A percentile compares a stretch with the other conserved stretches of the same genome.
These are phyloP conservation scores for Leptestheria dahalacensis DNA, from an alignment of 1,140 invertebrate species.

Conservation along the genomic window DNA sequence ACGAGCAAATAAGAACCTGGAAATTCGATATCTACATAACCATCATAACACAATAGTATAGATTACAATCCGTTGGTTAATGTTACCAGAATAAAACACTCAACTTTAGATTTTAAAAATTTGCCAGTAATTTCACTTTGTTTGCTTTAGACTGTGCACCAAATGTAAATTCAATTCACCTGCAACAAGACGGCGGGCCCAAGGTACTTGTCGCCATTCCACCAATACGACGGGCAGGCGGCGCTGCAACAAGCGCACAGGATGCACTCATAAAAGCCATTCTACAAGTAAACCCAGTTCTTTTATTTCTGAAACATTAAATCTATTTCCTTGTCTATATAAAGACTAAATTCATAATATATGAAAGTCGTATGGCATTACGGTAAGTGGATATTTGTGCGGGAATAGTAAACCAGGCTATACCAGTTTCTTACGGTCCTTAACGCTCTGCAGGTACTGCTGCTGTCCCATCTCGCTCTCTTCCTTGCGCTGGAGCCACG, in stretches of 20 bases:
- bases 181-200: conserved; percentile 92
- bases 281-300: conserved; percentile 30
- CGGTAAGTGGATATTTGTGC: not conserved
- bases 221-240: conserved; percentile 94
- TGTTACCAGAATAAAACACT: too few species aligned
- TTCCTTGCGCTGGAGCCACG: conserved; percentile 74
- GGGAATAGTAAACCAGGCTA: not conserved
- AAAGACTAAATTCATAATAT: not conserved
- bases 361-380: not conserved
- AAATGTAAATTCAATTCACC: too few species aligned
- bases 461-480: conserved; percentile 49
- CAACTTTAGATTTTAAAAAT: too few species aligned
- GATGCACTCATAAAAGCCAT: conserved; percentile 94
- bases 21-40: too few species aligned
- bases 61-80: too few species aligned
- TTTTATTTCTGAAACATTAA: not conserved
- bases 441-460: conserved; percentile 72
- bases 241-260: conserved; percentile 95
- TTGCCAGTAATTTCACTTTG: too few species aligned
- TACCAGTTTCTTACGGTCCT: conserved; percentile 78
- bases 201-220: conserved; percentile 92
- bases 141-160: too few species aligned
- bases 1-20: too few species aligned
- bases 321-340: too few species aligned
- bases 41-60: too few species aligned